A percentile compares a stretch with the other conserved stretches of the same genome.
Evolutionary conservation across 2,113 vertebrate species (phyloP).

Genomic region (Sturnus vulgaris): DNA sequence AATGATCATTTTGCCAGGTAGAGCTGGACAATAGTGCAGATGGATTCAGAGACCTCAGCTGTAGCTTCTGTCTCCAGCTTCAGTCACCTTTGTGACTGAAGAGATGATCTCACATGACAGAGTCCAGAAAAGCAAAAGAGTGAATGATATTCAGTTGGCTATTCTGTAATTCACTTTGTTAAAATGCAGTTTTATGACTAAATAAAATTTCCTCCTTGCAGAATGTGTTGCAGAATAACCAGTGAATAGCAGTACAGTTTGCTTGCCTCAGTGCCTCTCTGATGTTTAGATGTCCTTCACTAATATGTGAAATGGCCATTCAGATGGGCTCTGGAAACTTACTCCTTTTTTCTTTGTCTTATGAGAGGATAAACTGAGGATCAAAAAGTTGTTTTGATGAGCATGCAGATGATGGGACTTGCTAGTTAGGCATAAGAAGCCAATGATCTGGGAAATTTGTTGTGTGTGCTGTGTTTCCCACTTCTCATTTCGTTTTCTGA

Average conservation of each 20-base stretch:
- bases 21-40: neutral
- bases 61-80: neutral
- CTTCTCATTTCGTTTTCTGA: neutral
- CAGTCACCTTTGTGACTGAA: neutral
- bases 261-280: neutral
- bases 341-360: neutral
- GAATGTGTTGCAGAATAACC: neutral
- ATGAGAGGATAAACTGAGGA: neutral
- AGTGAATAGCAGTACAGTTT: neutral
- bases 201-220: neutral
- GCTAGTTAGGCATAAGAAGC: neutral
- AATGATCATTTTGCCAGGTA: neutral
- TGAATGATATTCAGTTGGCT: neutral
- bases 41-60: neutral
- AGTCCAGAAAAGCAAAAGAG: neutral
- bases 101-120: neutral
- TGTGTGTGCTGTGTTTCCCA: neutral
- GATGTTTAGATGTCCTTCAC: neutral
- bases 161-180: neutral
- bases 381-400: neutral
- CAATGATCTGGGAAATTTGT: neutral
- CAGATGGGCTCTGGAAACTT: neutral
- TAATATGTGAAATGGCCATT: neutral
- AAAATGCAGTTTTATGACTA: neutral
- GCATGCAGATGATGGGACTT: neutral